Conservation (phyloP, 2,113 vertebrate species). For the Gymnogyps californianus region DNA sequence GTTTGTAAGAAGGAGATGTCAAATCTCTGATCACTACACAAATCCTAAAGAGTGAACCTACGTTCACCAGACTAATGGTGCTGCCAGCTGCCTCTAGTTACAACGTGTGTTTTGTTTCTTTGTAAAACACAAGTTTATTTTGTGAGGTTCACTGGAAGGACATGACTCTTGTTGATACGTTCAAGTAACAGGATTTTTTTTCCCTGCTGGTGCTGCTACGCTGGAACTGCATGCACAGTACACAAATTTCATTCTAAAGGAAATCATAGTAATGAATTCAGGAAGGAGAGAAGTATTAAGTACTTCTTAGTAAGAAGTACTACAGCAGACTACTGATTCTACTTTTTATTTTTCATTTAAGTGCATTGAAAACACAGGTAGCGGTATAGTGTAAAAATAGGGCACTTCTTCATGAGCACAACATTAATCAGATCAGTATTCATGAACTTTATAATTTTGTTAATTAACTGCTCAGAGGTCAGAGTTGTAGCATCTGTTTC, state of each 20-base stretch:
- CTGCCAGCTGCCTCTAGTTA: neutral
- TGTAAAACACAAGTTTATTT: neutral
- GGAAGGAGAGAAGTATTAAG: neutral
- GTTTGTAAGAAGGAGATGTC: neutral
- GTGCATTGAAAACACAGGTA: neutral
- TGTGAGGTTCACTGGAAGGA: neutral
- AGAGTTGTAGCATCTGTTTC: neutral
- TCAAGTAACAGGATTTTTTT: neutral
- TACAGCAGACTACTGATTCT: neutral
- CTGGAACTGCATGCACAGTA: neutral
- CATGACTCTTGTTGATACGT: neutral
- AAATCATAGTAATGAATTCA: neutral
- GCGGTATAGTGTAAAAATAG: neutral
- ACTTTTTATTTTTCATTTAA: neutral
- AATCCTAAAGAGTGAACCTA: neutral
- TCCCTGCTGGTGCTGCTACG: neutral
- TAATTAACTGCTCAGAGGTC: neutral
- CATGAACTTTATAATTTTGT: neutral
- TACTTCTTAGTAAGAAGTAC: neutral
- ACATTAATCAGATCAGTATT: neutral
- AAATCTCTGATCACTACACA: neutral
- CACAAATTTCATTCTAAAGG: neutral
- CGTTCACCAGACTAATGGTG: neutral
- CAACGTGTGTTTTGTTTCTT: neutral
- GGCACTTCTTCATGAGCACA: neutral